phyloP scores from a whole-genome alignment of 2,797 vertebrate species.

The Gymnothorax reevesii region DNA sequence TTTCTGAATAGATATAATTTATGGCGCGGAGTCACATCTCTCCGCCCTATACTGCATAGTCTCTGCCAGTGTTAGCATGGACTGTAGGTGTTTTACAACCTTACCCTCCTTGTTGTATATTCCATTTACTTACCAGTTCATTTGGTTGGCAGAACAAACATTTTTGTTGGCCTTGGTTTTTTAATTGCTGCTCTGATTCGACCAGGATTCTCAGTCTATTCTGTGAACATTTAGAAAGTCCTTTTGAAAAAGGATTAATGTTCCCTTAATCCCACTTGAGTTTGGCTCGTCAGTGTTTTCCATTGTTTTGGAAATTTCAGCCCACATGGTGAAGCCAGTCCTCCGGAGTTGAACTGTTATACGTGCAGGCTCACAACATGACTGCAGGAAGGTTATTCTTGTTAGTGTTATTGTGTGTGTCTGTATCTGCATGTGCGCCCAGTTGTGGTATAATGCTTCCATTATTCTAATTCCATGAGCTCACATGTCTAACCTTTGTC shows the following conservation, averaged over 20 bases:
- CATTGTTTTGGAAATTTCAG: background rate
- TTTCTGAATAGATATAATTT: background rate
- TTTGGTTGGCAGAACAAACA: too few relatives aligned
- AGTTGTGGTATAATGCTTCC: background rate
- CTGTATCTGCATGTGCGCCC: background rate
- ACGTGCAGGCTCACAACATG: background rate
- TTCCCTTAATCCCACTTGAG: background rate
- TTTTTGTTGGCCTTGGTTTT: background rate
- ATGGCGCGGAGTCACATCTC: background rate
- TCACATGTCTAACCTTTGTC: background rate
- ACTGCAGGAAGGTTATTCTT: too few relatives aligned
- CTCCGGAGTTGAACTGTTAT: background rate
- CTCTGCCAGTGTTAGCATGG: background rate
- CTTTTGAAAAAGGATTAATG: background rate
- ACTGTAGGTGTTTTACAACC: background rate
- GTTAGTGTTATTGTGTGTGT: background rate
- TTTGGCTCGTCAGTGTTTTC: background rate
- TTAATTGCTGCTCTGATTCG: background rate
- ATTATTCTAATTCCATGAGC: background rate
- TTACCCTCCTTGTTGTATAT: background rate
- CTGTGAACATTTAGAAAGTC: background rate
- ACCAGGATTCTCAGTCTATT: background rate
- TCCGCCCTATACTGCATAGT: background rate
- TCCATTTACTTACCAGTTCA: background rate
- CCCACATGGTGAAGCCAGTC: background rate